Percentiles rank a stretch among this genome's conserved stretches.
These are phyloP conservation scores for Sweltsa coloradensis DNA, from an alignment of 1,140 invertebrate species.

Conservation along the genomic window DNA sequence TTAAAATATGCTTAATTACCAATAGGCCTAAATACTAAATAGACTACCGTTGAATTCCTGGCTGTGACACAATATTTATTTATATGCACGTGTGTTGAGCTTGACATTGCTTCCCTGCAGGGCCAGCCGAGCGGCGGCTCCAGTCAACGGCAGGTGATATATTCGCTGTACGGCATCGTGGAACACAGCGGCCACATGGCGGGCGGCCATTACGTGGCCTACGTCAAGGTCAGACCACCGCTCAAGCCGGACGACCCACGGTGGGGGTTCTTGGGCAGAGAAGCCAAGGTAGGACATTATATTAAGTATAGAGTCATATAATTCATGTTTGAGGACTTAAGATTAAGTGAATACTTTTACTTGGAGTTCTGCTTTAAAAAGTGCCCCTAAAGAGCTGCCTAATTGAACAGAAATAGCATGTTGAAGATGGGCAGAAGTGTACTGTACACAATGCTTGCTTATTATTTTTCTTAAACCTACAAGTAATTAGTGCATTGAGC, in stretches of 20 bases:
- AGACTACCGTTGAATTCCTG: neutral
- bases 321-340: too few relatives aligned
- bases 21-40: neutral
- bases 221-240: conserved; percentile 57
- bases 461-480: too few relatives aligned
- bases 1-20: neutral
- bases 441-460: too few relatives aligned
- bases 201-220: conserved; percentile 94
- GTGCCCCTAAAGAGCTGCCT: too few relatives aligned
- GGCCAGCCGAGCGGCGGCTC: conserved; percentile 44
- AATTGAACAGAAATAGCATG: too few relatives aligned
- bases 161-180: conserved; percentile 88
- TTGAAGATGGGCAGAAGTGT: too few relatives aligned
- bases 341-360: too few relatives aligned
- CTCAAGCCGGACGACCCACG: conserved; percentile 42
- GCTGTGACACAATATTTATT: neutral
- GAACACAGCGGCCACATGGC: conserved; percentile 84
- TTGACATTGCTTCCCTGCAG: conserved; percentile 15
- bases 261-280: conserved; percentile 52
- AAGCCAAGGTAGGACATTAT: conserved; percentile 28
- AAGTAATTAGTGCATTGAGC: too few relatives aligned
- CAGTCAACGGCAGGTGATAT: conserved; percentile 59
- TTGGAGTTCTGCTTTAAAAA: too few relatives aligned
- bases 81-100: neutral
- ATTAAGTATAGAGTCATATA: too few relatives aligned